Conservation (phyloP, 2,888 invertebrate genomes). For the Pollenia labialis region DNA sequence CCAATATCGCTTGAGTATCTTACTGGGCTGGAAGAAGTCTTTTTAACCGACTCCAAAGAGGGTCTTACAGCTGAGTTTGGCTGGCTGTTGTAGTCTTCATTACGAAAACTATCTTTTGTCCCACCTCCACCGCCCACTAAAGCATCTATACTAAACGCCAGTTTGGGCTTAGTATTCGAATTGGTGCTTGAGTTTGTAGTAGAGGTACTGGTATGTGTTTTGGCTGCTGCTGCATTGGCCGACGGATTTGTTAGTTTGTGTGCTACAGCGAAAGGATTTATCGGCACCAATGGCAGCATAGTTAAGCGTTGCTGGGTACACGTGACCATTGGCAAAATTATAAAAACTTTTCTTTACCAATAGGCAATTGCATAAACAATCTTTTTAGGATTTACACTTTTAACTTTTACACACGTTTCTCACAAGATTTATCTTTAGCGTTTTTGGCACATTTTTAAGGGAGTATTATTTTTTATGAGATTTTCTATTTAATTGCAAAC, state of each 20-base stretch:
- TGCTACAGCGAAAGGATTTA: slow-evolving; percentile 82
- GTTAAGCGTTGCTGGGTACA: slow-evolving; percentile 83
- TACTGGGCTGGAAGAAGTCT: slow-evolving; percentile 34
- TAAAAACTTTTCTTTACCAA: slow-evolving; percentile 13
- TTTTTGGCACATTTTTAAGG: slow-evolving; percentile 64
- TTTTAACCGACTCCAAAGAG: slow-evolving; percentile 37
- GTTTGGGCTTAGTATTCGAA: slow-evolving; percentile 91
- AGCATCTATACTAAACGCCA: slow-evolving; percentile 97
- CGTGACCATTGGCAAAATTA: slow-evolving; percentile 82
- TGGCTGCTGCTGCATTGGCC: slow-evolving; percentile 75
- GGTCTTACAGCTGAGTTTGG: slow-evolving; percentile 44
- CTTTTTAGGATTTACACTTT: slow-evolving; percentile 8
- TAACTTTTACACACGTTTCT: slow-evolving; percentile 20
- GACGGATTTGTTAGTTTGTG: slow-evolving; percentile 75
- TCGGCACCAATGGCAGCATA: slow-evolving; percentile 97
- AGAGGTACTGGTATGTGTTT: slow-evolving; percentile 70
- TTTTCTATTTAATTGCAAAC: background rate
- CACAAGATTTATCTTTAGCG: background rate
- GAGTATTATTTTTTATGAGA: background rate
- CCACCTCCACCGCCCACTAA: slow-evolving; percentile 58
- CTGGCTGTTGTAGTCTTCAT: slow-evolving; percentile 79
- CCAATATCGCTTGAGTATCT: slow-evolving; percentile 24
- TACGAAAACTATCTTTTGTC: slow-evolving; percentile 24
- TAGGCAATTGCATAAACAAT: slow-evolving; percentile 11
- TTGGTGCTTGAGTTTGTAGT: slow-evolving; percentile 52